A percentile compares a stretch with the other conserved stretches of the same genome.
These are phyloP conservation scores for Pygoscelis antarcticus DNA, from an alignment of 2,113 vertebrate species.

Conservation along the genomic window DNA sequence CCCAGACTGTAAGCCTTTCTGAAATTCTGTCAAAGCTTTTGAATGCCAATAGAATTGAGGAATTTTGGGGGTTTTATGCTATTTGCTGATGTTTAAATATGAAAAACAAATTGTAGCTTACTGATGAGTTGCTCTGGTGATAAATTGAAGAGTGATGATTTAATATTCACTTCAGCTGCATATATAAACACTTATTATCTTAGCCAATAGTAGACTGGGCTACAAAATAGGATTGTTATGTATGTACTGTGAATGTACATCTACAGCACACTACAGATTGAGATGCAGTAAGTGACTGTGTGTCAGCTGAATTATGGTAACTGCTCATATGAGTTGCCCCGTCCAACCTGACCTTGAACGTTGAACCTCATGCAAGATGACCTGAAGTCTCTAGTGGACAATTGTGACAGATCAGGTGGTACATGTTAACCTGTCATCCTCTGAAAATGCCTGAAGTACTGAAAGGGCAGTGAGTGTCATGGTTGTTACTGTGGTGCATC, in stretches of 20 bases:
- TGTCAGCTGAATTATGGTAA: background rate
- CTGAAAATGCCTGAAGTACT: background rate
- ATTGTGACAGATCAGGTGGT: accelerated
- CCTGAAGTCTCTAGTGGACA: too few relatives aligned
- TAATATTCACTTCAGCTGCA: background rate
- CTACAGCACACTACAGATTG: accelerated
- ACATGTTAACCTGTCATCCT: too few relatives aligned
- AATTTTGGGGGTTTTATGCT: background rate
- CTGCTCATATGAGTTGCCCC: background rate
- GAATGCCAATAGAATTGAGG: background rate
- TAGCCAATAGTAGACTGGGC: background rate
- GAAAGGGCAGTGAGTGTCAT: background rate
- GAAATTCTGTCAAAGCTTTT: background rate
- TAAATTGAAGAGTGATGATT: background rate
- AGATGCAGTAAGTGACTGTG: background rate
- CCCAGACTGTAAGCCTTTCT: background rate
- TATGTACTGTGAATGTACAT: background rate
- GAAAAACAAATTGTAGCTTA: background rate
- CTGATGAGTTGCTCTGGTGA: background rate
- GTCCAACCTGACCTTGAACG: too few relatives aligned
- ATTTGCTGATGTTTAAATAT: background rate
- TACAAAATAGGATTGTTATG: background rate
- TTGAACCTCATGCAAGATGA: background rate
- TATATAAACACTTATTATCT: background rate
- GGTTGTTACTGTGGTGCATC: background rate